A percentile compares a stretch with the other conserved stretches of the same genome.
Evolutionary conservation across 2,797 vertebrate genomes (phyloP).

Genomic region (Lepidocolaptes lacrymiger): DNA sequence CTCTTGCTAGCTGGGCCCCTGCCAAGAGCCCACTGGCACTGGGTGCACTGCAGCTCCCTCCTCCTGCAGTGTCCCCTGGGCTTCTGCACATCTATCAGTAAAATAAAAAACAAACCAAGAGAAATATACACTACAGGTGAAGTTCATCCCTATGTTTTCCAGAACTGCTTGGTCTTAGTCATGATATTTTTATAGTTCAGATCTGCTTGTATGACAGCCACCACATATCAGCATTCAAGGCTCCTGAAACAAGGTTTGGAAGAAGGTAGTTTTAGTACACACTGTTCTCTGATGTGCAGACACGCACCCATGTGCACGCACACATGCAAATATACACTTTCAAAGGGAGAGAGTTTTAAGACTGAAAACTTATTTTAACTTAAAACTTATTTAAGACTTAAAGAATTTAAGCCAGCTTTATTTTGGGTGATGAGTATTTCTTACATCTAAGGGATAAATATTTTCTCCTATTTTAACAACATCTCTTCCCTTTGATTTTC

Average conservation of each 20-base stretch:
- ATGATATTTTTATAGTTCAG: neutral
- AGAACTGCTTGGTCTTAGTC: neutral
- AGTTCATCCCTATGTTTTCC: neutral
- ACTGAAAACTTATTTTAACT: conserved; percentile 58
- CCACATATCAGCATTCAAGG: neutral
- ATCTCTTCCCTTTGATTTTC: conserved; percentile 56
- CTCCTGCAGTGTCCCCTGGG: neutral
- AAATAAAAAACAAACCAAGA: neutral
- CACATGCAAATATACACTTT: neutral
- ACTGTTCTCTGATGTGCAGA: neutral
- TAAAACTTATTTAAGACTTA: conserved; percentile 68
- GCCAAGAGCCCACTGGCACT: fast-evolving
- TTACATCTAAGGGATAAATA: conserved; percentile 52
- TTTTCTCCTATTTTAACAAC: conserved; percentile 45
- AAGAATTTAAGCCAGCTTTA: conserved; percentile 60
- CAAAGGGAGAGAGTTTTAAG: conserved; percentile 15
- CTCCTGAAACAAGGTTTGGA: conserved; percentile 52
- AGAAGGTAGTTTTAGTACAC: conserved; percentile 22
- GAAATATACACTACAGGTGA: fast-evolving
- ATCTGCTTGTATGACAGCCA: neutral
- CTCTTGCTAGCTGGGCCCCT: neutral
- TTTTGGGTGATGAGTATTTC: conserved; percentile 28
- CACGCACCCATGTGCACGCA: fast-evolving
- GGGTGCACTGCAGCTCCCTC: fast-evolving
- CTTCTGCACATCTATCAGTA: neutral